Base-by-base conservation (phyloP, 2,797 vertebrate species). In the Hoplostethus atlanticus region DNA sequence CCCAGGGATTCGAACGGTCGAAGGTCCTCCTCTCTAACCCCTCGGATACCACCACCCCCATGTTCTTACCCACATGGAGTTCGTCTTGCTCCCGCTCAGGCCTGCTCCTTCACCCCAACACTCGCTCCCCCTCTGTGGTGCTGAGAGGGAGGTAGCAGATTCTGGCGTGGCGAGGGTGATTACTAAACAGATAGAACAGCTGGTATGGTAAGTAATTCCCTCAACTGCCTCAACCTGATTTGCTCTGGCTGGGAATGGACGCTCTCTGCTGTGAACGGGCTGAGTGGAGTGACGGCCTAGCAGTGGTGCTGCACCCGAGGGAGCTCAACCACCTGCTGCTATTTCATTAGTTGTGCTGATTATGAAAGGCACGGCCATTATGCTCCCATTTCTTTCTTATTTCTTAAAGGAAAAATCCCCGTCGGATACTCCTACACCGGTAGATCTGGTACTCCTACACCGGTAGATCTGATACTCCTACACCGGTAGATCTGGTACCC, bases 181-280 rank as follows among this genome's bases (percentile, higher is more conserved):
- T 58, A 57, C 40, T 4, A 21, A 21, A 21, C 21, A 34, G 61
- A 4, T 56, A 4, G 5, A 77, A 60, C 68, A 75, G 67, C 72
- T 65, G 59, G 30, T 5, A 55, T 57, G 25, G 11, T 5, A 17
- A 60, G 38, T 68, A 52, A 71, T 62, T 25, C 17, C 68, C 40
- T 50, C 57, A 61, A 56, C 30, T 47, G 57, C 36, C 61, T 65
- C 73, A 51, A 30, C 51, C 54, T 47, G 58, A 31, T 73, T 59
- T 16, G n/a, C 56, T 52, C 31, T 57, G 73, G 36, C 73, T 60
- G 69, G 42, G 55, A 68, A 46, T 46, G 52, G 64, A 71, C 11
- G 56, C 44, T 73, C 25, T 71, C 34, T 15, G 34, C 48, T 56
- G 51, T 55, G 46, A 40, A 17, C 3, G 10, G n/a, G 8, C 16